Evolutionary conservation across 1,140 invertebrate genomes (phyloP).

Genomic region (Aphelenchoides fujianensis): DNA sequence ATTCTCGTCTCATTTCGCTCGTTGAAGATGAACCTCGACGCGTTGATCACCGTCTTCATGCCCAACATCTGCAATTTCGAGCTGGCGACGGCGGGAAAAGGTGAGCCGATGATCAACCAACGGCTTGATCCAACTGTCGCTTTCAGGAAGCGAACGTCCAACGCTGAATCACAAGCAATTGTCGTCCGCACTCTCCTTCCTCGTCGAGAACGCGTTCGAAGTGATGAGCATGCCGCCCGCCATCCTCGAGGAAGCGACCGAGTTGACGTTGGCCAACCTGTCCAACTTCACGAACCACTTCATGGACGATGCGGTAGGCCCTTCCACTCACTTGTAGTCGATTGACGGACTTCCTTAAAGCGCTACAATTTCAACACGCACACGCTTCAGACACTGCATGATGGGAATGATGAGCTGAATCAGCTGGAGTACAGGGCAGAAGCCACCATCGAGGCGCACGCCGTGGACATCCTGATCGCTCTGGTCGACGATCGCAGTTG

Average conservation of each 20-base stretch:
- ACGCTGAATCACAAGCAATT: neutral
- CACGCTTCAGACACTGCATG: neutral
- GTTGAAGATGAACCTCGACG: neutral
- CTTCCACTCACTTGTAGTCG: neutral
- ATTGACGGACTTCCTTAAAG: neutral
- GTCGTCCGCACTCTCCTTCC: neutral
- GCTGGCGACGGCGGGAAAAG: neutral
- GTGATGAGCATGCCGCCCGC: neutral
- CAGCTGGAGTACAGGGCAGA: neutral
- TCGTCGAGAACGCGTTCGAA: constrained; percentile 1
- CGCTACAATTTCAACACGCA: neutral
- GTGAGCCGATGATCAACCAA: neutral
- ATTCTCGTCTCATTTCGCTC: too few species aligned
- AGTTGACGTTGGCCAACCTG: neutral
- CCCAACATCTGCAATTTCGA: constrained; percentile 8
- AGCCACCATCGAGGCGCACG: neutral
- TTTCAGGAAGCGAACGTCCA: neutral
- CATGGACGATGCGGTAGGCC: neutral
- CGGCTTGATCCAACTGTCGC: neutral
- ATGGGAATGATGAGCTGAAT: too few species aligned
- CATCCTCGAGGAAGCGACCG: neutral
- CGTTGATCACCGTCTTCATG: neutral
- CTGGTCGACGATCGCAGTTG: neutral
- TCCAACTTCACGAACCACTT: neutral
- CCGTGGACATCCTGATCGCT: neutral